Percentiles rank a stretch among this genome's conserved stretches.
These are phyloP conservation scores for Hemibagrus guttatus DNA, from an alignment of 2,797 vertebrate species.

Conservation along the genomic window DNA sequence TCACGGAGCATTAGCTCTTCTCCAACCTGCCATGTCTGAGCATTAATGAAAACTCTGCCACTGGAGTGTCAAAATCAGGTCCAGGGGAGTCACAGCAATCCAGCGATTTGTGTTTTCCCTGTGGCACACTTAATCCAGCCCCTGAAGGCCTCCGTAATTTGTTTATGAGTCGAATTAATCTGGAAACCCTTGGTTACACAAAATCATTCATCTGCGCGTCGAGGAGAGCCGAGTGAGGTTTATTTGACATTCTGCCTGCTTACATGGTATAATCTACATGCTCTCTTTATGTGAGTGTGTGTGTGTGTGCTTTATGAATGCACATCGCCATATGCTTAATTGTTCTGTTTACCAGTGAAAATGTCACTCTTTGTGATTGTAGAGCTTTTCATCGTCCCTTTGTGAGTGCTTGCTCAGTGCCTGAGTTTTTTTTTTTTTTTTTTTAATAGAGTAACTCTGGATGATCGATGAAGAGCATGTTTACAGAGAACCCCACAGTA, in stretches of 20 bases:
- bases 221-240: neutral
- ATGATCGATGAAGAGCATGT: slow-evolving; percentile 43
- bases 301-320: slow-evolving; percentile 30
- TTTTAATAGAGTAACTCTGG: slow-evolving; percentile 55
- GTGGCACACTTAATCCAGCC: neutral
- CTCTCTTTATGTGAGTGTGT: neutral
- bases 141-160: neutral
- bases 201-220: neutral
- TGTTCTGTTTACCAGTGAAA: slow-evolving; percentile 39
- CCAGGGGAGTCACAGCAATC: neutral
- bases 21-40: neutral
- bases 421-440: neutral
- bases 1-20: neutral
- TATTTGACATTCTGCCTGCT: slow-evolving; percentile 6
- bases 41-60: neutral
- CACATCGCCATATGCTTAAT: slow-evolving; percentile 34
- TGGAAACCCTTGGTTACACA: slow-evolving; percentile 2
- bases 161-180: slow-evolving; percentile 1
- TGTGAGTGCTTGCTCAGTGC: slow-evolving; percentile 18
- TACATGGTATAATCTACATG: neutral
- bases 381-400: slow-evolving; percentile 25
- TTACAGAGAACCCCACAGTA: slow-evolving; percentile 44
- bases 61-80: neutral
- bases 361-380: slow-evolving; percentile 26
- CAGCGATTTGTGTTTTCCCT: neutral